These are phyloP conservation scores for Asteroscopus sphinx DNA, from an alignment of 2,888 invertebrate genomes.

Conservation along the genomic window DNA sequence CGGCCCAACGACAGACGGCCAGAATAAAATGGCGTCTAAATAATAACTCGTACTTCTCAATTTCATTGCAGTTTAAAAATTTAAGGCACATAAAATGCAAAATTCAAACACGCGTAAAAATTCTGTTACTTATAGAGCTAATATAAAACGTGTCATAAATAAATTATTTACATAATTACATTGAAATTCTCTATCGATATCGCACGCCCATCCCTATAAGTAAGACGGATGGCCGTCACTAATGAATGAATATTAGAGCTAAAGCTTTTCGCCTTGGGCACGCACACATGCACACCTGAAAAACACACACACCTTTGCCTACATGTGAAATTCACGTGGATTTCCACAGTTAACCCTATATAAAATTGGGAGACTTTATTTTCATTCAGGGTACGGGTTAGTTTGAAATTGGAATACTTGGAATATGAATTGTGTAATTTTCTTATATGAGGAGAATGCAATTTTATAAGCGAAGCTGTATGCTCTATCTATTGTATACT, in stretches of 20 bases:
- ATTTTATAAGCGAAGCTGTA: no score
- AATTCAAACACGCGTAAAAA: not conserved
- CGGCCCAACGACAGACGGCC: no score
- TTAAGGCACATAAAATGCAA: not conserved
- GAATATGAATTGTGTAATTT: conserved; percentile 11
- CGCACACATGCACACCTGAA: conserved; percentile 27
- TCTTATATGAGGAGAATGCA: conserved; percentile 6
- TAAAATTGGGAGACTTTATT: conserved; percentile 31
- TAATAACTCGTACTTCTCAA: no score
- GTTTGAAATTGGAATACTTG: conserved; percentile 28
- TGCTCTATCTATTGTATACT: no score
- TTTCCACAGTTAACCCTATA: conserved; percentile 11
- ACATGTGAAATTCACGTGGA: conserved; percentile 4
- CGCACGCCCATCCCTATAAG: conserved; percentile 39
- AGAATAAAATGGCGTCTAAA: no score
- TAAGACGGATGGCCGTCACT: conserved; percentile 51
- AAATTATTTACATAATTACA: conserved; percentile 7
- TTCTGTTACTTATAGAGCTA: not conserved
- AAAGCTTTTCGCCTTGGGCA: conserved; percentile 51
- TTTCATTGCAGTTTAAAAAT: no score
- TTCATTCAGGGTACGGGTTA: conserved; percentile 22
- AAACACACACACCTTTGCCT: not conserved
- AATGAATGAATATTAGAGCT: conserved; percentile 59
- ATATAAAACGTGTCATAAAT: conserved; percentile 2
- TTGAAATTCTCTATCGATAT: conserved; percentile 43